Percentiles rank a stretch among this genome's conserved stretches.
Evolutionary conservation across 2,888 invertebrate species (phyloP).

Genomic region (Hyppa rectilinea): DNA sequence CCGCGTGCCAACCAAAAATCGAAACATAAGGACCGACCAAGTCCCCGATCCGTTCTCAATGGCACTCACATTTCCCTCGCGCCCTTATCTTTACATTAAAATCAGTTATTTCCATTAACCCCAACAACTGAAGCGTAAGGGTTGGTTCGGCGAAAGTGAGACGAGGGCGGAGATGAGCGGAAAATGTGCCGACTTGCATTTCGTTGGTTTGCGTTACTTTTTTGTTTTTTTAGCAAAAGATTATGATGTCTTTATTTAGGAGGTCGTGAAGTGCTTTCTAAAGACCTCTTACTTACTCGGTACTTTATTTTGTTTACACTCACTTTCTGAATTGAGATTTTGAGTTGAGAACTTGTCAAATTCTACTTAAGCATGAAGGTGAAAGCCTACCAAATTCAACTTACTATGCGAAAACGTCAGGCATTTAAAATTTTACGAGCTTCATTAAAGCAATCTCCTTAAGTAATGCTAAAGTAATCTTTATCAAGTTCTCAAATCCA

Average conservation of each 20-base stretch:
- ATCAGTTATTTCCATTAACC: conserved; percentile 74
- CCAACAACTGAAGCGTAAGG: conserved; percentile 57
- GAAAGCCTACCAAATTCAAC: background rate
- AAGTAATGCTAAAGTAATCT: background rate
- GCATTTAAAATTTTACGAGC: background rate
- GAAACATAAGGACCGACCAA: conserved; percentile 48
- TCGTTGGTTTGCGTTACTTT: conserved; percentile 4
- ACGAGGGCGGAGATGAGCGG: conserved; percentile 42
- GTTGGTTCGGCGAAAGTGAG: conserved; percentile 46
- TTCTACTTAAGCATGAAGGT: background rate
- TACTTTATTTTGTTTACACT: background rate
- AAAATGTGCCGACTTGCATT: conserved; percentile 37
- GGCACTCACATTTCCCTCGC: conserved; percentile 59
- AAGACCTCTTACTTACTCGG: background rate
- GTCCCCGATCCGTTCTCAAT: conserved; percentile 50
- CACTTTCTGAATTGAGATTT: background rate
- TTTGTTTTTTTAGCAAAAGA: background rate
- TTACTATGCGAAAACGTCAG: background rate
- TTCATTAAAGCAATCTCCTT: background rate
- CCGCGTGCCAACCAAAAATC: conserved; percentile 54
- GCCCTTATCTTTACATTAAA: conserved; percentile 71
- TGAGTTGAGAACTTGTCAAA: background rate
- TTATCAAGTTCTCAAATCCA: background rate
- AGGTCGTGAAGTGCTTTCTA: too few species aligned
- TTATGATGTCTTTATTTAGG: background rate